Percentiles rank a stretch among this genome's conserved stretches.
phyloP scores from a whole-genome alignment of 1,140 invertebrate genomes.

The Nixonia krombeini region DNA sequence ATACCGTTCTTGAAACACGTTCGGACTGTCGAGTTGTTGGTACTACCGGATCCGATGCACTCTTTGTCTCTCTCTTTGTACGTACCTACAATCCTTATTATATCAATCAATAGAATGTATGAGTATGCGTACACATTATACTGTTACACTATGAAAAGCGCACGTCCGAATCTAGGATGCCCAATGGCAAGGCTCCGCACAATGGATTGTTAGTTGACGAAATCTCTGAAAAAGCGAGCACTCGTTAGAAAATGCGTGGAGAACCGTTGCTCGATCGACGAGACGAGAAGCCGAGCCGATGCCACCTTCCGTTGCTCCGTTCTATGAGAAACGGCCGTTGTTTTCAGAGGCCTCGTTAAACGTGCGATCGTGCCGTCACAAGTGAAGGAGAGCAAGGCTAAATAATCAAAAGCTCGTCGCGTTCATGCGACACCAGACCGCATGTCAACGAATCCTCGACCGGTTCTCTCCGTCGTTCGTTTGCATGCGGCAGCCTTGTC shows the following conservation, averaged over 20 bases:
- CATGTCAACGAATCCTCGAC: slow-evolving; percentile 20
- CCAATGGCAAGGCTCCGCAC: slow-evolving; percentile 54
- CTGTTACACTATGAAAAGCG: slow-evolving; percentile 54
- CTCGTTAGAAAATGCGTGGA: no score
- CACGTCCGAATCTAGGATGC: slow-evolving; percentile 63
- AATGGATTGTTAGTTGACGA: no score
- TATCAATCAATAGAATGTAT: slow-evolving; percentile 35
- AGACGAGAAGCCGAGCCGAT: no score
- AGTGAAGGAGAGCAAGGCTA: no score
- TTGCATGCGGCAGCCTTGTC: slow-evolving; percentile 47
- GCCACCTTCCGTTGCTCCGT: no score
- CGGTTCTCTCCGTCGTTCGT: slow-evolving; percentile 25
- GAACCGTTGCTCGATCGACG: no score
- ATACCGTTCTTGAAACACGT: slow-evolving; percentile 12
- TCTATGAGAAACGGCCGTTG: no score
- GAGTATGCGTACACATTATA: slow-evolving; percentile 50
- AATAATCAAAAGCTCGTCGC: no score
- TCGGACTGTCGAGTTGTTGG: slow-evolving; percentile 1
- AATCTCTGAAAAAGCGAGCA: no score
- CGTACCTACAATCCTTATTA: slow-evolving; percentile 29
- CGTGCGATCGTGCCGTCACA: no score
- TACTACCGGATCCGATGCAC: slow-evolving; percentile 6
- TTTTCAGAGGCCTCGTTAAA: no score
- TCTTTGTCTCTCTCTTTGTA: slow-evolving; percentile 42
- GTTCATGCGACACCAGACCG: no score